Evolutionary conservation across 1,140 invertebrate species (phyloP), one percentile per base, ranked within the genome.

Genomic region (Drosophila persimilis): DNA sequence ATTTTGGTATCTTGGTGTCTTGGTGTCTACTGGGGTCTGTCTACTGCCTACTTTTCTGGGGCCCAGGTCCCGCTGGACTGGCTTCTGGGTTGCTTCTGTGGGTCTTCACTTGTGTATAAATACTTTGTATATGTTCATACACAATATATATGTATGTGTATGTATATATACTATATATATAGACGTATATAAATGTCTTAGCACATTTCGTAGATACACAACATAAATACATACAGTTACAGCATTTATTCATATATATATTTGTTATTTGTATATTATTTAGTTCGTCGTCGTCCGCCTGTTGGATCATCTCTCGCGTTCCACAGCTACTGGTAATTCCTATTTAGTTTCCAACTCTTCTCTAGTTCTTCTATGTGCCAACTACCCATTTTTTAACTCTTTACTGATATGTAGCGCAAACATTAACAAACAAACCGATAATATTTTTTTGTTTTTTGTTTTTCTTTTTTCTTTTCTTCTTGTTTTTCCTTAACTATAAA

Each of bases 381-480:
- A 78, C 81, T 88, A 88, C 72, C 65, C 71, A 62, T 84, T 69
- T 88, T 35, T 39, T 39, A 84, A 89, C 84, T 88, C 84, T 84
- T 89, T 84, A 80, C 85, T 90, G 89, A 90, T 90, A 90, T 90
- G 89, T 90, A 90, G 89, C 85, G 89, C 89, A 90, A 90, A 90
- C 89, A 90, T 90, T 88, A 90, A 90, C 89, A 90, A 90, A 90
- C 89, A 90, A 90, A 90, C 89, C 88, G 83, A 90, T 89, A 89
- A 81, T 89, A 74, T 88, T 76, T 77, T 81, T 80, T 55, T 70
- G 57, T 57, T 66, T 69, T 44, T 54, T 39, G 26, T 50, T 59
- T 61, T 61, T 20, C 71, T 59, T 41, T 48, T 39, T 31, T 73
- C 50, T 54, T 61, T 61, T 24, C 71, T 61, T 50, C 3, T 20